Percentiles rank a stretch among this genome's conserved stretches.
Evolutionary conservation across 2,888 invertebrate species (phyloP).

Genomic region (Laspeyria flexula): DNA sequence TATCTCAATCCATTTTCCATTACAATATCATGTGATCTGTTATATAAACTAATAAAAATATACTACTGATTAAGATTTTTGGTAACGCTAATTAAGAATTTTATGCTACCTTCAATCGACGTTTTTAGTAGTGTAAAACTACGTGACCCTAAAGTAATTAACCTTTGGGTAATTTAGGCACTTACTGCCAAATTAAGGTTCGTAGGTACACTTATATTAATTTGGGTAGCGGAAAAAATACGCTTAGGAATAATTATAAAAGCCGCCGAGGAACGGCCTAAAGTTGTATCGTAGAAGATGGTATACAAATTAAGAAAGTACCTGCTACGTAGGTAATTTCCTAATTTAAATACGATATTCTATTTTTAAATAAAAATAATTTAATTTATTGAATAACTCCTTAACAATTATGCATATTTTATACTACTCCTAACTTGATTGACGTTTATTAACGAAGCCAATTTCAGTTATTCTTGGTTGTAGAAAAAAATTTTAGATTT

Average conservation of each 20-base stretch:
- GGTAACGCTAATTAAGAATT: neutral
- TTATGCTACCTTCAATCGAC: neutral
- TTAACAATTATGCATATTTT: no score
- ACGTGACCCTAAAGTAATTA: constrained; percentile 22
- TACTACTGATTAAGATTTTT: neutral
- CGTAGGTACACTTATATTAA: constrained; percentile 13
- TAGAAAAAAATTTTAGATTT: neutral
- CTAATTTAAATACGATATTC: constrained; percentile 17
- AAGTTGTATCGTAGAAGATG: constrained; percentile 7
- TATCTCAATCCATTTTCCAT: neutral
- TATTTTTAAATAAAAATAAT: no score
- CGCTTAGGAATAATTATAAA: constrained; percentile 14
- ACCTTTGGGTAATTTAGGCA: constrained; percentile 15
- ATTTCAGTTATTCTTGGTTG: neutral
- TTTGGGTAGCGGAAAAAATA: constrained; percentile 18
- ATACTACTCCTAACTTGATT: no score
- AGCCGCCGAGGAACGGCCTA: constrained; percentile 10
- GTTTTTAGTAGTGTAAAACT: constrained; percentile 9
- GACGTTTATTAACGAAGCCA: constrained; percentile 5
- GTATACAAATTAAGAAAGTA: constrained; percentile 14
- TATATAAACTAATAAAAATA: neutral
- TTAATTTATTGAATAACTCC: constrained; percentile 11
- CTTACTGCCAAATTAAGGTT: constrained; percentile 13
- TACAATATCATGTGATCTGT: no score
- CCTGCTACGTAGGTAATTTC: neutral